Evolutionary conservation across 2,888 invertebrate species (phyloP).

Genomic region (Oligia latruncula): DNA sequence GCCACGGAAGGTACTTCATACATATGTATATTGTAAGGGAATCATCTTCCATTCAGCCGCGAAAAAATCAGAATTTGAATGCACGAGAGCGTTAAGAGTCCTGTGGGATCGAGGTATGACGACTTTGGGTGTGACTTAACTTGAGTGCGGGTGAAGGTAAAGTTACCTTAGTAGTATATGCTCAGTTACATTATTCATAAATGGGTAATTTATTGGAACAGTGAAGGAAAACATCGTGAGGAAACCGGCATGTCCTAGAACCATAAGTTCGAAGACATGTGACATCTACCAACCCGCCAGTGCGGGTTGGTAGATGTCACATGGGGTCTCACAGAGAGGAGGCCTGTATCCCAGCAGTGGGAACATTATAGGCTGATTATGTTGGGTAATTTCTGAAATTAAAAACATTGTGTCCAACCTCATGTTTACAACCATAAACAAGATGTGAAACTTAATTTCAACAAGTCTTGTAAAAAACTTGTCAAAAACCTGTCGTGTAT

Average conservation of each 20-base stretch:
- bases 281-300: background rate
- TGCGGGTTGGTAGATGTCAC: too few relatives aligned
- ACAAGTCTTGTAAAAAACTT: background rate
- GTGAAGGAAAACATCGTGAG: background rate
- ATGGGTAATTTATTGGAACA: background rate
- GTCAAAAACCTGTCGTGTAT: background rate
- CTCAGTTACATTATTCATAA: background rate
- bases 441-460: background rate
- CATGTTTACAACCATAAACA: background rate
- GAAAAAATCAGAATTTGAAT: constrained; percentile 58
- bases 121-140: constrained; percentile 4
- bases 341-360: too few relatives aligned
- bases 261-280: background rate
- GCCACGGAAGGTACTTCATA: constrained; percentile 41
- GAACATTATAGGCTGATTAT: background rate
- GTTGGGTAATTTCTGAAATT: background rate
- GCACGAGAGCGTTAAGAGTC: constrained; percentile 30
- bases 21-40: constrained; percentile 51
- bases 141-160: background rate
- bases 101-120: constrained; percentile 6
- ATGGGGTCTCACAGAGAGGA: too few relatives aligned
- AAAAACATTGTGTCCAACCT: background rate
- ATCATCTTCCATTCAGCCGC: constrained; percentile 52
- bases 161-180: background rate
- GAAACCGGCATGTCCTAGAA: background rate